A percentile compares a stretch with the other conserved stretches of the same genome.
These are phyloP conservation scores for Lycopodina hypogea DNA, from an alignment of 37 sponge, comb jelly and placozoan species.

Conservation along the genomic window DNA sequence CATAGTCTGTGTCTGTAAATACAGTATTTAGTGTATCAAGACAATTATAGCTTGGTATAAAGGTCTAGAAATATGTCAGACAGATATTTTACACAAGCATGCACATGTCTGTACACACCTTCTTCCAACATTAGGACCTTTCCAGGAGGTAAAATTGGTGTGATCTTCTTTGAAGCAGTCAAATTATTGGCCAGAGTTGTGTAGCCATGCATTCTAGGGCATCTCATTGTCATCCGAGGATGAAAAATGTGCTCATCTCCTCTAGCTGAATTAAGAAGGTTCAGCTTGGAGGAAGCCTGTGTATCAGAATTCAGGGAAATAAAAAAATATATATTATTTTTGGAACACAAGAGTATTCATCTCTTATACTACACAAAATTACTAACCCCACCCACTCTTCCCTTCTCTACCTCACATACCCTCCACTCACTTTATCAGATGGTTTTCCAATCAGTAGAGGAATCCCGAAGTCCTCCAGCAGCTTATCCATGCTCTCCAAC, in stretches of 20 bases:
- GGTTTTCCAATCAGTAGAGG: conserved; percentile 46
- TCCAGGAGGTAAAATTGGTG: not conserved
- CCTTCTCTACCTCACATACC: not conserved
- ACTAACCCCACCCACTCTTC: not conserved
- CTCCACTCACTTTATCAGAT: not conserved
- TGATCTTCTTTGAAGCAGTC: not conserved
- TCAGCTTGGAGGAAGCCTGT: not conserved
- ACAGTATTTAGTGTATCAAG: too few species aligned
- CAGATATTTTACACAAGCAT: not conserved
- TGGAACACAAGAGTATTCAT: not conserved
- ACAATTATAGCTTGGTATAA: too few species aligned
- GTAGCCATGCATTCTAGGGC: conserved; percentile 1
- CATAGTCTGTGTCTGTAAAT: too few species aligned
- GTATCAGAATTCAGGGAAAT: not conserved
- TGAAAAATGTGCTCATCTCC: not conserved
- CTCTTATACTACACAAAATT: not conserved
- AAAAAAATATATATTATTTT: not conserved
- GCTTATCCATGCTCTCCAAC: conserved; percentile 39
- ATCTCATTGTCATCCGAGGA: not conserved
- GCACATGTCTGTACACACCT: conserved; percentile 14
- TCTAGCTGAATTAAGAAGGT: too few species aligned
- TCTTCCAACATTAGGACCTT: conserved; percentile 15
- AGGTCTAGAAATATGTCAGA: too few species aligned
- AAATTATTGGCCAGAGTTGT: not conserved
- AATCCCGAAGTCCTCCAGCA: conserved; percentile 61